phyloP scores from a whole-genome alignment of 2,797 vertebrate species.

The Acanthurus leucopareius region DNA sequence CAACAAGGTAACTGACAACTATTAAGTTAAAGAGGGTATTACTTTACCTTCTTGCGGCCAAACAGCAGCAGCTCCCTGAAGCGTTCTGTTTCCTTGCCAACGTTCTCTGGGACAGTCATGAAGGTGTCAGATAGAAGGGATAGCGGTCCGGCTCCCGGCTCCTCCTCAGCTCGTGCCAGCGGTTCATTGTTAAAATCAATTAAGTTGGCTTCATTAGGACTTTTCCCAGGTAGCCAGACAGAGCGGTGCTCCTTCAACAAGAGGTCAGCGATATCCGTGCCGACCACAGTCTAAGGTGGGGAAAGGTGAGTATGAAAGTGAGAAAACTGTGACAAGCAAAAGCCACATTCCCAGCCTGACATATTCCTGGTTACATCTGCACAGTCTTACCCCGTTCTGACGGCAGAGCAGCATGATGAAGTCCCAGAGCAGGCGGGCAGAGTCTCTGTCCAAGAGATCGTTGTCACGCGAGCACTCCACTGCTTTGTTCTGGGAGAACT shows the following conservation, averaged over 20 bases:
- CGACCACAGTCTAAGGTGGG: conserved; percentile 92
- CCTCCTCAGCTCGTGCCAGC: conserved; percentile 90
- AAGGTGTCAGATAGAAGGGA: conserved; percentile 93
- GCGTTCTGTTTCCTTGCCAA: conserved; percentile 93
- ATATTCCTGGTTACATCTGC: not conserved
- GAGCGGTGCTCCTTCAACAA: conserved; percentile 95
- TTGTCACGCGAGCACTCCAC: conserved; percentile 91
- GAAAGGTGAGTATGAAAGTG: not conserved
- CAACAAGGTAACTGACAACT: not conserved
- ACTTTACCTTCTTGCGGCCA: conserved; percentile 93
- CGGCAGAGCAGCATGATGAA: conserved; percentile 95
- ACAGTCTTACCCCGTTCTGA: conserved; percentile 92
- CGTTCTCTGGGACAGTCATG: conserved; percentile 81
- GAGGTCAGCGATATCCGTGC: conserved; percentile 96
- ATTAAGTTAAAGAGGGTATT: not conserved
- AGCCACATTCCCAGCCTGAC: not conserved
- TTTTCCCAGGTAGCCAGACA: conserved; percentile 96
- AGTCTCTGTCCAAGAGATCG: conserved; percentile 93
- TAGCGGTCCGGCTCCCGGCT: conserved; percentile 91
- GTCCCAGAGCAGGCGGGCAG: conserved; percentile 95
- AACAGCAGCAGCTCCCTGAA: conserved; percentile 97
- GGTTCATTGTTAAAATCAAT: conserved; percentile 97
- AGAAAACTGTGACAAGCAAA: not conserved
- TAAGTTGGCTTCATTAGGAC: conserved; percentile 96
- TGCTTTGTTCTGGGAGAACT: conserved; percentile 96